phyloP scores from a whole-genome alignment of 1,140 invertebrate species.

The Aphis gossypii region DNA sequence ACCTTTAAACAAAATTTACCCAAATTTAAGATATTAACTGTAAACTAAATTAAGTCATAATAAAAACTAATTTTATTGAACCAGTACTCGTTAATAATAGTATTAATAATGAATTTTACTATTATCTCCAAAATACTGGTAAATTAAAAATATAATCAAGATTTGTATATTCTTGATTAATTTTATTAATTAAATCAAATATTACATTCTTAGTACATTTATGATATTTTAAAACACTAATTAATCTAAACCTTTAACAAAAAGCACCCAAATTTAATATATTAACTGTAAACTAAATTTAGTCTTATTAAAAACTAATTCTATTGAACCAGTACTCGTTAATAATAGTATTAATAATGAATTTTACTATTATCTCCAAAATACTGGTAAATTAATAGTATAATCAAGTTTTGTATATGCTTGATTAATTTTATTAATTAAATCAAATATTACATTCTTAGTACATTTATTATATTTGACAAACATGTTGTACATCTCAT shows the following conservation, averaged over 20 bases:
- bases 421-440: neutral
- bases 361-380: constrained; percentile 28
- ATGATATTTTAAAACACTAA: neutral
- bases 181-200: neutral
- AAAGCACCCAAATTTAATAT: too few species aligned
- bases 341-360: constrained; percentile 25
- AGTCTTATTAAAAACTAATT: neutral
- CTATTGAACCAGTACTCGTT: neutral
- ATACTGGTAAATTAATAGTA: neutral
- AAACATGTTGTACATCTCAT: too few species aligned
- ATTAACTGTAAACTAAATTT: neutral
- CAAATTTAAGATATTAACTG: neutral
- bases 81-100: constrained; percentile 30
- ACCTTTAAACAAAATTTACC: too few species aligned
- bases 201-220: neutral
- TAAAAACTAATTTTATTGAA: neutral
- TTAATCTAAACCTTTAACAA: too few species aligned
- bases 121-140: constrained; percentile 32
- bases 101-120: neutral
- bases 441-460: neutral
- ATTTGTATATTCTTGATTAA: neutral
- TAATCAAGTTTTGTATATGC: neutral
- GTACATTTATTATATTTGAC: neutral
- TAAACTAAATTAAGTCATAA: neutral
- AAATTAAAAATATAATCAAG: neutral